These are phyloP conservation scores for Agelas oroides DNA, from an alignment of 37 sponge, comb jelly and placozoan genomes.

Conservation along the genomic window DNA sequence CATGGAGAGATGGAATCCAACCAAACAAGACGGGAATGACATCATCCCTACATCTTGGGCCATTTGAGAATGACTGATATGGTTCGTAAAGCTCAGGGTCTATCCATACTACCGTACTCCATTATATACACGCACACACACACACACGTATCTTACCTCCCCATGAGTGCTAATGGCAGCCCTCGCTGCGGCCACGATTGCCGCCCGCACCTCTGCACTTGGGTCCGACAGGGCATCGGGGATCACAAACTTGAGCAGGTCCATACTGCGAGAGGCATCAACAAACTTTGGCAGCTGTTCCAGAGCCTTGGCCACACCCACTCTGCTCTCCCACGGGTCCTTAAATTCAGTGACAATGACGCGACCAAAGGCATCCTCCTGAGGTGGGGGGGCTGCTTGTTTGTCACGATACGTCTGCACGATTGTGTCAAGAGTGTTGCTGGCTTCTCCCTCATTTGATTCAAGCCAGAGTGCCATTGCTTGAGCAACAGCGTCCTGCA, in stretches of 20 bases:
- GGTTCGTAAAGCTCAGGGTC: no score
- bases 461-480: slow-evolving; percentile 63
- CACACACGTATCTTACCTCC: slow-evolving; percentile 19
- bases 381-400: slow-evolving; percentile 40
- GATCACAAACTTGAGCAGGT: slow-evolving; percentile 75
- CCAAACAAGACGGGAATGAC: no score
- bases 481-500: slow-evolving; percentile 55
- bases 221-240: slow-evolving; percentile 79
- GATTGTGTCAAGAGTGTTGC: slow-evolving; percentile 31
- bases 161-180: slow-evolving; percentile 80
- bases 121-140: no score
- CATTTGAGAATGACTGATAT: no score
- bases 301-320: slow-evolving; percentile 88
- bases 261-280: background rate
- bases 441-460: background rate
- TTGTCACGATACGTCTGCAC: slow-evolving; percentile 40
- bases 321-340: slow-evolving; percentile 85
- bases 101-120: no score
- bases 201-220: slow-evolving; percentile 57
- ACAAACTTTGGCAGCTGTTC: slow-evolving; percentile 46
- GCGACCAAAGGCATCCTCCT: slow-evolving; percentile 63
- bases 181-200: slow-evolving; percentile 78
- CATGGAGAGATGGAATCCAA: no score
- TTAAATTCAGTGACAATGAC: slow-evolving; percentile 14
- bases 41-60: no score